Evolutionary conservation across 37 sponge, comb jelly and placozoan species (phyloP).

Genomic region (Aphrocallistes beatrix): DNA sequence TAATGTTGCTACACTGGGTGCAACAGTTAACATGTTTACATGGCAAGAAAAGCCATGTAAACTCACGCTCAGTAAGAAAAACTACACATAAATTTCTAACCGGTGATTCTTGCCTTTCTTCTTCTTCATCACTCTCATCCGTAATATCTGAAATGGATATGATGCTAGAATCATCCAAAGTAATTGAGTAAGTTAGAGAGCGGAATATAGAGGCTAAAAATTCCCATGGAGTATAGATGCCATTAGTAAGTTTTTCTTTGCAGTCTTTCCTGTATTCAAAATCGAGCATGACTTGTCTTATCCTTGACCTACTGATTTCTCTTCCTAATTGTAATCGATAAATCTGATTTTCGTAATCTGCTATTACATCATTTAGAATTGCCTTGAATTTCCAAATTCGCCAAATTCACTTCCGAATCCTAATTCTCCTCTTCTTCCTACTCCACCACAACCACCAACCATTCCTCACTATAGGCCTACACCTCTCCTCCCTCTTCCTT

Average conservation of each 20-base stretch:
- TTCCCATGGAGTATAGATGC: conserved; percentile 2
- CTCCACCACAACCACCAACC: too few relatives aligned
- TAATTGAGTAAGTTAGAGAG: neutral
- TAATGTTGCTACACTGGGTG: neutral
- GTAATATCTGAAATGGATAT: neutral
- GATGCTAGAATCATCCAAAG: neutral
- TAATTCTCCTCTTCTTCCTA: too few relatives aligned
- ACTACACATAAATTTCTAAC: neutral
- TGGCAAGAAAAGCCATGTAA: neutral
- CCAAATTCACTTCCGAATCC: too few relatives aligned
- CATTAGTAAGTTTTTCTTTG: conserved; percentile 1
- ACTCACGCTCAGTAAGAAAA: neutral
- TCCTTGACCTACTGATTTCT: neutral
- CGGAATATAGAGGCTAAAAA: neutral
- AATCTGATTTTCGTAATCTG: neutral
- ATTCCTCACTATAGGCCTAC: too few relatives aligned
- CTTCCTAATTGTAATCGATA: neutral
- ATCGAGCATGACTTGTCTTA: neutral
- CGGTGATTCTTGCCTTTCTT: conserved; percentile 4
- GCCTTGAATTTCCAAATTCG: neutral
- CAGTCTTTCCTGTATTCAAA: neutral
- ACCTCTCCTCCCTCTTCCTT: too few relatives aligned
- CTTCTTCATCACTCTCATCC: neutral
- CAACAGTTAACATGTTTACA: too few relatives aligned
- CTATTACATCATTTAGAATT: neutral